Evolutionary conservation across 2,888 invertebrate genomes (phyloP).

Genomic region (Euzophera pinguis): DNA sequence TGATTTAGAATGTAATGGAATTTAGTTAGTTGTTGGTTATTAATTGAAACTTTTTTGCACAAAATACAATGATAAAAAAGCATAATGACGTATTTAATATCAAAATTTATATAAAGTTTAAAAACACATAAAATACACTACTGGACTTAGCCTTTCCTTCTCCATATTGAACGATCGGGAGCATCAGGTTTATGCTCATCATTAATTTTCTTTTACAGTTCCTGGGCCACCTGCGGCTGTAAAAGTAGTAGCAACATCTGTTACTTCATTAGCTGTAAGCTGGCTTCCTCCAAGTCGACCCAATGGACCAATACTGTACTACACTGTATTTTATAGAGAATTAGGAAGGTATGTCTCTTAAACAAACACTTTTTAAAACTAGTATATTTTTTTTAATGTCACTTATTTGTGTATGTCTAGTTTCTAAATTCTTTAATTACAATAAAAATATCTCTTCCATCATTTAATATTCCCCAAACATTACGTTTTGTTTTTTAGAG

Average conservation of each 20-base stretch:
- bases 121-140: too few species aligned
- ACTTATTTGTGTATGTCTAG: background rate
- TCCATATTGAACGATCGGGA: too few species aligned
- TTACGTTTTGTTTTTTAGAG: slow-evolving; percentile 35
- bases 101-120: too few species aligned
- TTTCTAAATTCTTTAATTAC: background rate
- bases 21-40: background rate
- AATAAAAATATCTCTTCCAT: background rate
- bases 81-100: too few species aligned
- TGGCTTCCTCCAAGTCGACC: slow-evolving; percentile 91
- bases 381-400: background rate
- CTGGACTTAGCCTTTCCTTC: too few species aligned
- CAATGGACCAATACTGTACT: slow-evolving; percentile 90
- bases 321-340: slow-evolving; percentile 88
- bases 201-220: slow-evolving; percentile 65
- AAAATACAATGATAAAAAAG: too few species aligned
- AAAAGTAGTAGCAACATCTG: slow-evolving; percentile 90
- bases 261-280: slow-evolving; percentile 89
- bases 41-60: too few species aligned
- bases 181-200: too few species aligned
- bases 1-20: background rate
- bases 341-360: slow-evolving; percentile 76
- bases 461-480: too few species aligned
- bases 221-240: slow-evolving; percentile 92
- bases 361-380: background rate